Evolutionary conservation across 2,797 vertebrate species (phyloP).

Genomic region (Phyllotis vaccarum): DNA sequence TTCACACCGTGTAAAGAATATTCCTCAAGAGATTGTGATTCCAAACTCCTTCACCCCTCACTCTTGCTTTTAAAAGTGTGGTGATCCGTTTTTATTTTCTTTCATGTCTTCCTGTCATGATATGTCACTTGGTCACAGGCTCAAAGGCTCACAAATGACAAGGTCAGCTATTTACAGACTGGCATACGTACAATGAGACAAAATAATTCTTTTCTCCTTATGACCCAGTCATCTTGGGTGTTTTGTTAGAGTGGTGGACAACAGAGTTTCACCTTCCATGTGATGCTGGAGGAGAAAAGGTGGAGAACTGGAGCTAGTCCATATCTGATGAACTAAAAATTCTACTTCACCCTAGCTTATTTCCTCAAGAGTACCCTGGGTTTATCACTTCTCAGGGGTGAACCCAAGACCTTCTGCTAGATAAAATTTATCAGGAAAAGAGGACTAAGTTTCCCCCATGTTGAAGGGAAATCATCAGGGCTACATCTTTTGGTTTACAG

Average conservation of each 20-base stretch:
- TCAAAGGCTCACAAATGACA: too few relatives aligned
- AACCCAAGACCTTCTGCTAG: background rate
- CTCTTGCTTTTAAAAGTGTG: background rate
- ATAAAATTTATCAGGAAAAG: background rate
- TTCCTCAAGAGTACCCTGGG: background rate
- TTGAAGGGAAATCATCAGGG: background rate
- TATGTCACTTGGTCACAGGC: background rate
- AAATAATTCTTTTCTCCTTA: background rate
- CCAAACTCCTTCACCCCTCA: background rate
- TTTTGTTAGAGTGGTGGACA: background rate
- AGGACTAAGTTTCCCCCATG: background rate
- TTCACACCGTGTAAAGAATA: background rate
- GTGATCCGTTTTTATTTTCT: background rate
- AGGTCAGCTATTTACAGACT: background rate
- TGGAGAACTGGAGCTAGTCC: accelerated
- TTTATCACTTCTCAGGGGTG: background rate
- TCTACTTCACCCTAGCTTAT: background rate
- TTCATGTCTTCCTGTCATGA: background rate
- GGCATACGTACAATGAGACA: background rate
- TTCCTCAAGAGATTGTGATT: background rate
- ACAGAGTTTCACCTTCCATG: background rate
- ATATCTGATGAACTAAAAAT: background rate
- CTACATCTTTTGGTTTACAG: background rate
- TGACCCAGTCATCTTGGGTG: background rate
- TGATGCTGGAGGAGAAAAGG: background rate